These are phyloP conservation scores for Toxotes chatareus DNA, from an alignment of 2,113 vertebrate species.

Conservation along the genomic window DNA sequence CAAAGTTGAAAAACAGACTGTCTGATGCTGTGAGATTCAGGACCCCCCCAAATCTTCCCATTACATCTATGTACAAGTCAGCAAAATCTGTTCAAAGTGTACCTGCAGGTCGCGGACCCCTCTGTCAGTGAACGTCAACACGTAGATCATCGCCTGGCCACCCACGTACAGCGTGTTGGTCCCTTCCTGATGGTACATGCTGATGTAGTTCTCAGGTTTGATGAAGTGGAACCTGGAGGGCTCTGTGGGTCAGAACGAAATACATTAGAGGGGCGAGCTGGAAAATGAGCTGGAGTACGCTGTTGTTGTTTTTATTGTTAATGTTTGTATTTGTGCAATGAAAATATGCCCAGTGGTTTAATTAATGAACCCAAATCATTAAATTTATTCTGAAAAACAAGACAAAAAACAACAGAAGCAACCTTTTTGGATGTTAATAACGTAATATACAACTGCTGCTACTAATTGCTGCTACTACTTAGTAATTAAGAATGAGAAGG, in stretches of 20 bases:
- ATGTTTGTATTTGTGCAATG: slow-evolving; percentile 8
- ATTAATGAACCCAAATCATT: not conserved
- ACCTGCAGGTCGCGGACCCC: slow-evolving; percentile 81
- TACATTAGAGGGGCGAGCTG: slow-evolving; percentile 2
- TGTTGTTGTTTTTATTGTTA: slow-evolving; percentile 4
- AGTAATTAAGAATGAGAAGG: not conserved
- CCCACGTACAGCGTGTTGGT: slow-evolving; percentile 83
- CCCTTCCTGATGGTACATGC: slow-evolving; percentile 84
- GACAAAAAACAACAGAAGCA: not conserved
- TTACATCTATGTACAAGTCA: not conserved
- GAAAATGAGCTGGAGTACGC: not conserved
- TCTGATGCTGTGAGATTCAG: not conserved
- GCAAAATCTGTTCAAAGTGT: not conserved
- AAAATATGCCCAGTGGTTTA: not conserved
- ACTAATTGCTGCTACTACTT: not conserved
- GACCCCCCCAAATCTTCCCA: not conserved
- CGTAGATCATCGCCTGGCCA: slow-evolving; percentile 79
- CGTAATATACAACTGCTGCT: too few species aligned
- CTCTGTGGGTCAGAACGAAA: slow-evolving; percentile 70
- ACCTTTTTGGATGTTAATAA: not conserved
- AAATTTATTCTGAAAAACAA: not conserved
- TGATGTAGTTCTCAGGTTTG: slow-evolving; percentile 81
- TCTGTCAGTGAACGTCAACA: slow-evolving; percentile 80
- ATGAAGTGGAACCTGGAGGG: slow-evolving; percentile 78
- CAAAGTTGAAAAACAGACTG: not conserved